These are phyloP conservation scores for Crocallis elinguaria DNA, from an alignment of 2,888 invertebrate species.

Conservation along the genomic window DNA sequence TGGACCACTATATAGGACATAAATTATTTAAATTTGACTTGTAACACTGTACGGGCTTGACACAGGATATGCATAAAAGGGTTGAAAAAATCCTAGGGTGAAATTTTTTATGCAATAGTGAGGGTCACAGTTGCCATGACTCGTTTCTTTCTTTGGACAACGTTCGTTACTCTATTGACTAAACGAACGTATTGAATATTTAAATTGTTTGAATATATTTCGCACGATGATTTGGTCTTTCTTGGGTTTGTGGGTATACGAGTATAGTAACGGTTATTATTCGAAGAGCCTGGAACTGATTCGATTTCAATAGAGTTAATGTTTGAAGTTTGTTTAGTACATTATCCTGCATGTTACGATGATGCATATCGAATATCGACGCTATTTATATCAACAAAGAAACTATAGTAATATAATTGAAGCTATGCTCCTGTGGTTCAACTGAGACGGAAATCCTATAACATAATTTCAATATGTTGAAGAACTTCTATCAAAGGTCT, in stretches of 20 bases:
- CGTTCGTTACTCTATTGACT: constrained; percentile 66
- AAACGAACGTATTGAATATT: constrained; percentile 64
- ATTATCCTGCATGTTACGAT: too few relatives aligned
- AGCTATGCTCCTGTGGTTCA: too few relatives aligned
- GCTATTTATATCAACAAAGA: too few relatives aligned
- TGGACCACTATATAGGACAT: constrained; percentile 65
- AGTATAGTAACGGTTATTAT: constrained; percentile 10
- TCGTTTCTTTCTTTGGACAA: constrained; percentile 56
- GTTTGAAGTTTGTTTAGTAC: not conserved
- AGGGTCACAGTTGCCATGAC: constrained; percentile 59
- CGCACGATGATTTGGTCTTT: constrained; percentile 64
- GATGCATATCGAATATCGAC: too few relatives aligned
- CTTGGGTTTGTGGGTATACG: constrained; percentile 11
- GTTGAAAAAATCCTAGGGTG: constrained; percentile 75
- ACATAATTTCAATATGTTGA: too few relatives aligned
- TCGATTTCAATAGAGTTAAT: constrained; percentile 13
- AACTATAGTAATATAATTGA: too few relatives aligned
- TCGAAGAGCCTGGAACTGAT: constrained; percentile 23
- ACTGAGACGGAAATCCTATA: too few relatives aligned
- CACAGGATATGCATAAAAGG: constrained; percentile 83
- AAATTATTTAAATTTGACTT: constrained; percentile 84
- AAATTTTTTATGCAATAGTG: constrained; percentile 66
- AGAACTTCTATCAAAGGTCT: too few relatives aligned
- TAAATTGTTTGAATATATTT: constrained; percentile 61
- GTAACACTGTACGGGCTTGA: constrained; percentile 76